Conservation (phyloP, 2,113 vertebrate species). For the Entomyzon cyanotis region DNA sequence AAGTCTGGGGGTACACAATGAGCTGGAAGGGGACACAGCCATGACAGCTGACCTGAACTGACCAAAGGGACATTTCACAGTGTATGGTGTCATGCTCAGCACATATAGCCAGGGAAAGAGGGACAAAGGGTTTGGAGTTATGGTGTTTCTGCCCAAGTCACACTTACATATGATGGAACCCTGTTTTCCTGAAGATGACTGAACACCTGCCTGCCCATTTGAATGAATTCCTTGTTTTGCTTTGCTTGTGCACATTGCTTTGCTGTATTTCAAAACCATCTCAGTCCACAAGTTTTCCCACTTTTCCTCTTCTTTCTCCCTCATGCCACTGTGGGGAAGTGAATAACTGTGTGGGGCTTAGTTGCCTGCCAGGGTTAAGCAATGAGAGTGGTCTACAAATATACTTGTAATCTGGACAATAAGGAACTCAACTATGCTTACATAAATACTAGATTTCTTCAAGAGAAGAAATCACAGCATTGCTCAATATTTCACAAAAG, state of each 20-base stretch:
- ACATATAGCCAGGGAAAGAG: neutral
- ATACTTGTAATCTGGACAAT: neutral
- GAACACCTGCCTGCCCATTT: neutral
- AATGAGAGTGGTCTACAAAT: neutral
- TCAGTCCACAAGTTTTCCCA: neutral
- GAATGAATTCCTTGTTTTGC: neutral
- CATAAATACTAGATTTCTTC: neutral
- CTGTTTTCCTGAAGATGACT: neutral
- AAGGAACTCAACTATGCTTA: neutral
- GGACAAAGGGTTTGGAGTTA: neutral
- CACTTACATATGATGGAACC: accelerated
- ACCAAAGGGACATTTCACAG: neutral
- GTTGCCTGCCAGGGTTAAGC: neutral
- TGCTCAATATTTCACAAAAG: neutral
- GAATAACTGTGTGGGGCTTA: neutral
- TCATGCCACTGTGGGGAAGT: neutral
- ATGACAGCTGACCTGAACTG: neutral
- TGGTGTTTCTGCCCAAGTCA: neutral
- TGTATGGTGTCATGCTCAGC: neutral
- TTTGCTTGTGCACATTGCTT: neutral
- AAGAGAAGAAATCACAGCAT: neutral
- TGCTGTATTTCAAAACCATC: neutral
- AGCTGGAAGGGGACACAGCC: neutral
- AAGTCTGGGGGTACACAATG: neutral
- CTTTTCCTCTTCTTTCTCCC: neutral